Evolutionary conservation across 2,888 invertebrate genomes (phyloP).

Genomic region (Ischnus inquisitorius): DNA sequence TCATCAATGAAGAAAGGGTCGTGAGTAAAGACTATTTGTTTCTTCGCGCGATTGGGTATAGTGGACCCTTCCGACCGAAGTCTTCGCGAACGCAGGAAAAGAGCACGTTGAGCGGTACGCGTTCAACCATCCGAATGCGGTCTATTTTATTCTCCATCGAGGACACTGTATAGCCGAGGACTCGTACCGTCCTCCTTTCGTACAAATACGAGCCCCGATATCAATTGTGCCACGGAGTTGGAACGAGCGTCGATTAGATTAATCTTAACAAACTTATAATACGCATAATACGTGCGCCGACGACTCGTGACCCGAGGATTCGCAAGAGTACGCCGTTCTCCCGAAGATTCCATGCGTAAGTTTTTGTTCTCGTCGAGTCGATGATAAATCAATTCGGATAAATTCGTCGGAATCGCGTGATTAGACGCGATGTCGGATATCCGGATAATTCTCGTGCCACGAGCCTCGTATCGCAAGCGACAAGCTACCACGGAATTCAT

Average conservation of each 20-base stretch:
- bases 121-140: neutral
- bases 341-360: neutral
- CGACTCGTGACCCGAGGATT: neutral
- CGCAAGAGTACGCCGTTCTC: neutral
- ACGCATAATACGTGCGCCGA: neutral
- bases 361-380: neutral
- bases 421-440: neutral
- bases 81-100: neutral
- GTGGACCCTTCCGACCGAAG: neutral
- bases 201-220: conserved; percentile 6
- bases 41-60: neutral
- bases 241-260: conserved; percentile 35
- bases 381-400: conserved; percentile 2
- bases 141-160: neutral
- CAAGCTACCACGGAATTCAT: conserved; percentile 70
- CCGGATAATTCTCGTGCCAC: conserved; percentile 16
- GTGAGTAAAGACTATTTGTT: too few species aligned
- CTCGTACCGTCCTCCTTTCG: neutral
- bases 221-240: conserved; percentile 18
- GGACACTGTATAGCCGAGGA: conserved; percentile 7
- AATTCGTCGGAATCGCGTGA: conserved; percentile 19
- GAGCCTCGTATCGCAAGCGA: conserved; percentile 4
- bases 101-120: neutral
- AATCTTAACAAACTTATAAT: conserved; percentile 15
- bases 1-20: too few species aligned